Base-by-base conservation (phyloP, 2,888 invertebrate genomes). In the Ganaspis brasiliensis region DNA sequence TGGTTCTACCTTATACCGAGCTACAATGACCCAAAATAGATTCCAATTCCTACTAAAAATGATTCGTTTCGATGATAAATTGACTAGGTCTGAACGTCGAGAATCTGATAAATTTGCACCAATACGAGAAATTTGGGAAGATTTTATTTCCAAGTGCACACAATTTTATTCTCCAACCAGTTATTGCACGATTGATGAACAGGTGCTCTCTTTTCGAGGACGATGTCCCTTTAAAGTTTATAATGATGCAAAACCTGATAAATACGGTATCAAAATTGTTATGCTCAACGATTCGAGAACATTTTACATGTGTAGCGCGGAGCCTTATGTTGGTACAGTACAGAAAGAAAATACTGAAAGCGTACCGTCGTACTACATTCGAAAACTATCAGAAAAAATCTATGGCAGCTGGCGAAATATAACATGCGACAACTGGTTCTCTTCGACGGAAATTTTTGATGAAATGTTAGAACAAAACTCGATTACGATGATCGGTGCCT, bases 351-450 rank as follows among this genome's bases (percentile, higher is more conserved):
- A n/a, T n/a, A n/a, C n/a, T n/a, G 79, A 82, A 67, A 57, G 52
- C 14, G 71, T 81, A 19, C 79, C 78, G 0, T 74, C 77, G 0
- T 81, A 79, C 45, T 83, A 82, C 76, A 79, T 83, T 3, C 52
- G 77, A 56, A 81, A 80, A 74, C 71, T 82, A 26, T 59, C 78
- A 12, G 59, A 76, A 72, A 77, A 82, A 26, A 79, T 83, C 31
- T 73, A 75, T 35, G 80, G 77, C n/a, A 74, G 77, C 19, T 31
- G 56, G 9, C 57, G 79, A 1, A 82, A 81, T n/a, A 75, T 84
- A 24, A 85, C 83, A 0, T 77, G 79, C 24, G 83, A 85, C 61
- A 83, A 84, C 67, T 83, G 84, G 83, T 84, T 83, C 57, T 72
- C 82, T 9, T 82, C 82, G 6, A 16, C 81, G 19, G 76, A 74